phyloP scores from a whole-genome alignment of 2,797 vertebrate species.

The Enteromius thamalakanensis region DNA sequence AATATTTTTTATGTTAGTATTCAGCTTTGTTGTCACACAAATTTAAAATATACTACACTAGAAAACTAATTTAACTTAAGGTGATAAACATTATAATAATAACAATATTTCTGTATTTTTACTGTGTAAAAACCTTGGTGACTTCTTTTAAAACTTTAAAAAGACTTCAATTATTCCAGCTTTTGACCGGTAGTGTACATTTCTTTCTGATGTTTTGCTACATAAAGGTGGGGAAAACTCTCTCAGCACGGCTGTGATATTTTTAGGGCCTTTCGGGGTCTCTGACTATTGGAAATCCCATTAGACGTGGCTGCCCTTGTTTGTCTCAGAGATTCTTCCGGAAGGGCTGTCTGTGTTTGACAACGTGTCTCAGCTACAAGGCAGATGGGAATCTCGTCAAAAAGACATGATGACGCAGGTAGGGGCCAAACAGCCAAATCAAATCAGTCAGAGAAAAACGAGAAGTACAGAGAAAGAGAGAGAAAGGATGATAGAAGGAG shows the following conservation, averaged over 20 bases:
- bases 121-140: background rate
- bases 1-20: background rate
- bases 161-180: background rate
- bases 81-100: background rate
- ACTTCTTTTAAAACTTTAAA: background rate
- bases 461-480: conserved; percentile 12
- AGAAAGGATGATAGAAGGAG: conserved; percentile 20
- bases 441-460: conserved; percentile 8
- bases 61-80: background rate
- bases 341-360: conserved; percentile 39
- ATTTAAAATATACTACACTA: background rate
- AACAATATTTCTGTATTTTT: background rate
- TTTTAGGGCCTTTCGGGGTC: background rate
- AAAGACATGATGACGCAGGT: conserved; percentile 48
- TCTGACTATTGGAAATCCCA: conserved; percentile 36
- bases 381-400: conserved; percentile 48
- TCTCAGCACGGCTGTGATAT: background rate
- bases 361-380: conserved; percentile 12
- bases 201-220: conserved; percentile 4
- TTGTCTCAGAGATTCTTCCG: conserved; percentile 41
- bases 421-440: conserved; percentile 34
- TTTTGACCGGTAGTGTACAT: background rate
- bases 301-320: conserved; percentile 24
- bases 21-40: background rate
- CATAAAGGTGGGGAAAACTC: conserved; percentile 10